Percentiles rank a stretch among this genome's conserved stretches.
Evolutionary conservation across 1,140 invertebrate genomes (phyloP).

Genomic region (Myzus persicae): DNA sequence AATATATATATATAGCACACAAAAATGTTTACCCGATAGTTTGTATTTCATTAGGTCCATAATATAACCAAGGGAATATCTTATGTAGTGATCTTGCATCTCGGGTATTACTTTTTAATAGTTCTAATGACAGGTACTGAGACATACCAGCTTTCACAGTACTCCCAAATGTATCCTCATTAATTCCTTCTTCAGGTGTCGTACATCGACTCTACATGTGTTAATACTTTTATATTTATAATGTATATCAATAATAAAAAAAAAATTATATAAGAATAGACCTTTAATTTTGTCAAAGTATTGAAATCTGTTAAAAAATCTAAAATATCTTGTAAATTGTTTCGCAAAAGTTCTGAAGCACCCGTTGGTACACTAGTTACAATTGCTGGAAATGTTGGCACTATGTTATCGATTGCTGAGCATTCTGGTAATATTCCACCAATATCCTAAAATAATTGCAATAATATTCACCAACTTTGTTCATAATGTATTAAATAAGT

Average conservation of each 20-base stretch:
- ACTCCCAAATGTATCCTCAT: slow-evolving; percentile 94
- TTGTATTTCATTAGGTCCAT: slow-evolving; percentile 79
- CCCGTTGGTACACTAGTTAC: slow-evolving; percentile 78
- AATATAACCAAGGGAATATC: slow-evolving; percentile 93
- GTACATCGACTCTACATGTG: slow-evolving; percentile 79
- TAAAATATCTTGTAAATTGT: slow-evolving; percentile 90
- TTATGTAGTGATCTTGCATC: slow-evolving; percentile 84
- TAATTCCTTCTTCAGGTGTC: slow-evolving; percentile 79
- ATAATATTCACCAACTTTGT: slow-evolving; percentile 59
- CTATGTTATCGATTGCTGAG: slow-evolving; percentile 67
- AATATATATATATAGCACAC: background rate
- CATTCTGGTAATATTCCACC: slow-evolving; percentile 78
- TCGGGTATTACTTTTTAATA: slow-evolving; percentile 83
- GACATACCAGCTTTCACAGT: slow-evolving; percentile 94
- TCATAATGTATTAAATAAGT: background rate
- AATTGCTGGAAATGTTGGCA: slow-evolving; percentile 48
- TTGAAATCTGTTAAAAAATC: slow-evolving; percentile 97
- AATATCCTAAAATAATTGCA: slow-evolving; percentile 73
- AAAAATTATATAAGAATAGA: slow-evolving; percentile 64
- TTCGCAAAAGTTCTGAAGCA: slow-evolving; percentile 90
- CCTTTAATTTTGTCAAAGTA: slow-evolving; percentile 95
- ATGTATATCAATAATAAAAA: background rate
- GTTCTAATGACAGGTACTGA: slow-evolving; percentile 93
- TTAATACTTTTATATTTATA: slow-evolving; percentile 30
- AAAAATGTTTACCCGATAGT: slow-evolving; percentile 66